Evolutionary conservation across 2,113 vertebrate species (phyloP).

Genomic region (Alaudala cheleensis): DNA sequence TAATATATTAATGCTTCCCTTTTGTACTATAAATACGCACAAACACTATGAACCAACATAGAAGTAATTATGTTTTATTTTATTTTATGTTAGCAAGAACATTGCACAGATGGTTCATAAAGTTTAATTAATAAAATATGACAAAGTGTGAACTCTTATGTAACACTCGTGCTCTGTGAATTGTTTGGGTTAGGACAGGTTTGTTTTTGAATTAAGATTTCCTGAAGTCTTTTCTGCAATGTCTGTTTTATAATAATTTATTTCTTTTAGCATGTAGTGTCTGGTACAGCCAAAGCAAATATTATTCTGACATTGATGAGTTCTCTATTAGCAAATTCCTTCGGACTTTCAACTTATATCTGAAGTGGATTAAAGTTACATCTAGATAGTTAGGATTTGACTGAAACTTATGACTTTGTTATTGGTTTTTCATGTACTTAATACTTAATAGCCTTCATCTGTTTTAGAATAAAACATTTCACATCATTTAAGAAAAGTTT

Average conservation of each 20-base stretch:
- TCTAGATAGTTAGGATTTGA: not conserved
- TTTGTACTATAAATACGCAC: not conserved
- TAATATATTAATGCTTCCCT: not conserved
- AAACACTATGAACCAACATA: not conserved
- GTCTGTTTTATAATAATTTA: not conserved
- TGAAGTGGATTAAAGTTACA: not conserved
- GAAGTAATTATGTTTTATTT: not conserved
- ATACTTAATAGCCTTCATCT: not conserved
- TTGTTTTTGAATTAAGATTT: conserved; percentile 11
- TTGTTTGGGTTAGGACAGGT: not conserved
- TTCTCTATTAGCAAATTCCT: not conserved
- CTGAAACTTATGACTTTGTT: not conserved
- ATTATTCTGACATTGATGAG: not conserved
- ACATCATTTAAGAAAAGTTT: not conserved
- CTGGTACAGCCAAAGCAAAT: not conserved
- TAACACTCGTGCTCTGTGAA: not conserved
- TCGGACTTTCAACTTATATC: not conserved
- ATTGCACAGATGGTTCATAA: conserved; percentile 48
- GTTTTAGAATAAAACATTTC: not conserved
- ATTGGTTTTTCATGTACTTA: not conserved
- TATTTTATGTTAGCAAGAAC: not conserved
- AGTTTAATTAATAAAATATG: conserved; percentile 49
- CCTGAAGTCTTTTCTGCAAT: not conserved
- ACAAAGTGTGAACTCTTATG: not conserved
- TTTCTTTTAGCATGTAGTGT: not conserved